These are phyloP conservation scores for Calypte anna DNA, from an alignment of 2,113 vertebrate species.

Conservation along the genomic window DNA sequence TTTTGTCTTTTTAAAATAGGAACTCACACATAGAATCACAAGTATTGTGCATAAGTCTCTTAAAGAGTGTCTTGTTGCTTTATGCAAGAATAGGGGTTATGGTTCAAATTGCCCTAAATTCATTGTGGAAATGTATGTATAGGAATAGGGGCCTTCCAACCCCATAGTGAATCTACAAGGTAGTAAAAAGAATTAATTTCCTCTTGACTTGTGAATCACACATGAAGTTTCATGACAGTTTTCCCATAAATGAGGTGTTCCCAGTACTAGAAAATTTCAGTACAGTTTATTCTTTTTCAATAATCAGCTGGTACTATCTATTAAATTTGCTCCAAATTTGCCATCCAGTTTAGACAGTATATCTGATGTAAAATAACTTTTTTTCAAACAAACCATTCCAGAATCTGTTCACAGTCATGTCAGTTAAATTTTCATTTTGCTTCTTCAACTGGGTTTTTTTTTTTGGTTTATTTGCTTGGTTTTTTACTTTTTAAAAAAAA, in stretches of 20 bases:
- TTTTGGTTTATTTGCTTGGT: neutral
- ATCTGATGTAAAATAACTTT: neutral
- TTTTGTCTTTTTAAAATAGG: neutral
- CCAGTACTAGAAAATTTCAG: neutral
- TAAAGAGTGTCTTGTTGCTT: neutral
- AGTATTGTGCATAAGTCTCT: neutral
- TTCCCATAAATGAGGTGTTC: neutral
- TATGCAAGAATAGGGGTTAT: neutral
- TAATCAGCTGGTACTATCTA: rapidly evolving
- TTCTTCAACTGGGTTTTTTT: neutral
- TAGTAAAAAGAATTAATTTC: neutral
- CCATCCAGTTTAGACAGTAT: neutral
- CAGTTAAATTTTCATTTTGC: neutral
- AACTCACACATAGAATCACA: neutral
- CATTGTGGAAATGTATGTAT: neutral
- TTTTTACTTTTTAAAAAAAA: neutral
- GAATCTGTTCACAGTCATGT: neutral
- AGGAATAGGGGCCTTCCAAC: rapidly evolving
- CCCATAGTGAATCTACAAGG: neutral
- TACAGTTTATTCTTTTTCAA: neutral
- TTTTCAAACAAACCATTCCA: neutral
- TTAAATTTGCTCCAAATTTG: neutral
- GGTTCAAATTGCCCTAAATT: neutral
- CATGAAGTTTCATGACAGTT: neutral
- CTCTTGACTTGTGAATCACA: neutral